Evolutionary conservation across 1,140 invertebrate genomes (phyloP), one percentile per base, ranked within the genome.

Genomic region (Lethrus apterus): DNA sequence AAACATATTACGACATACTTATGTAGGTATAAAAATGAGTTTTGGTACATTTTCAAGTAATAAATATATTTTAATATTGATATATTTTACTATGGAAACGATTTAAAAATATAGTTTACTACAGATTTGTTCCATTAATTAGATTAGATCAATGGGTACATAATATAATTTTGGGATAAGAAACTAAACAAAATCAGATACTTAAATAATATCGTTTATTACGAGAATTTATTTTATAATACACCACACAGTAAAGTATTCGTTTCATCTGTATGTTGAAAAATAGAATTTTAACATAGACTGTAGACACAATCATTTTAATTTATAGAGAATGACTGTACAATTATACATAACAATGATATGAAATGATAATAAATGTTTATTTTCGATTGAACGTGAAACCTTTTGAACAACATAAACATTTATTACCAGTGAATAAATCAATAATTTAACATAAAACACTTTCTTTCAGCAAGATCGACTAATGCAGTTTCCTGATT

Each of bases 271-370:
- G 34, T 14, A 36, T 19, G 34, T 36, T 36, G 34, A 36, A 36
- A 36, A 36, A 36, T 36, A 36, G 34, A 36, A 36, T 36, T 36
- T 36, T 36, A 36, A 36, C 34, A 36, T 36, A 36, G 34, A 36
- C 10, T 36, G 34, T 36, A 20, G 19, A 36, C 17, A 36, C 34
- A 20, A 36, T 36, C 23, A 36, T 36, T 20, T 36, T n/a, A 26
- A 26, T 36, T n/a, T 36, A 21, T 36, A 36, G 8, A 36, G 13
- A 36, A 20, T 36, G 34, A 20, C 34, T 36, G 17, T 36, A 36
- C 34, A 36, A 36, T 36, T 19, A 36, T 36, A 36, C 23, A 36
- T 36, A 36, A 36, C 34, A 36, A 36, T 19, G 34, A 33, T 13
- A 36, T 36, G 34, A 36, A 11, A 21, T 19, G 34, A 19, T 21